Conservation (phyloP, 2,113 vertebrate species). For the Cnemophilus loriae region DNA sequence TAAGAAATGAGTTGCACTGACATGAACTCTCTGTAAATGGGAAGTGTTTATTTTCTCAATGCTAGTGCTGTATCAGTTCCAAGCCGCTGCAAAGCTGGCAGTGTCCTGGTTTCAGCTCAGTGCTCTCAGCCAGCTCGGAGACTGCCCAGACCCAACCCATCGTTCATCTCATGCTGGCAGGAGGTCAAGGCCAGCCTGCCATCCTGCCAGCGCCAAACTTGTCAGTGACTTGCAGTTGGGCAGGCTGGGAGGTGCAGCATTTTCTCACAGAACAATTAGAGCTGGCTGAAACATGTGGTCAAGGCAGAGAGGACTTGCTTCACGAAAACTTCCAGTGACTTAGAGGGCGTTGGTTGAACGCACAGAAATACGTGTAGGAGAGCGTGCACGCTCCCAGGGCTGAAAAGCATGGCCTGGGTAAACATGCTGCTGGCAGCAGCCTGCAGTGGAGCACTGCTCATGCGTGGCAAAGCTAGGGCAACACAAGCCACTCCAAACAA, state of each 20-base stretch:
- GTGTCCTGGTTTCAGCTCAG: background rate
- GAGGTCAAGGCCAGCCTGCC: slow-evolving; percentile 17
- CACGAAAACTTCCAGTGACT: background rate
- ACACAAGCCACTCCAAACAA: background rate
- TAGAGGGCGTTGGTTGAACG: background rate
- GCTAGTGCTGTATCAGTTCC: background rate
- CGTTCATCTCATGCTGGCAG: background rate
- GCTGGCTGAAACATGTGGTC: background rate
- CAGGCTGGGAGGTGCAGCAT: background rate
- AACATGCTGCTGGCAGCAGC: background rate
- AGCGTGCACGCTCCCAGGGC: fast-evolving
- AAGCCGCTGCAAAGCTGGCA: background rate
- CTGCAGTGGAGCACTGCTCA: background rate
- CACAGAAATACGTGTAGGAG: background rate
- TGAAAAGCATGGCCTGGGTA: fast-evolving
- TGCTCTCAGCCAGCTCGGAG: background rate
- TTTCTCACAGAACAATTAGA: slow-evolving; percentile 2
- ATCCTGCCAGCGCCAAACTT: background rate
- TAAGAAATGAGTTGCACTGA: background rate
- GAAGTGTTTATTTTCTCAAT: background rate
- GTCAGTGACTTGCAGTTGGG: background rate
- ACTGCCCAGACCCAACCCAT: background rate
- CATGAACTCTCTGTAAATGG: slow-evolving; percentile 4
- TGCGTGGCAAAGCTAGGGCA: background rate
- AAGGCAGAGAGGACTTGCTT: background rate